Conservation (phyloP, 1,140 invertebrate genomes). For the Tribolium castaneum region DNA sequence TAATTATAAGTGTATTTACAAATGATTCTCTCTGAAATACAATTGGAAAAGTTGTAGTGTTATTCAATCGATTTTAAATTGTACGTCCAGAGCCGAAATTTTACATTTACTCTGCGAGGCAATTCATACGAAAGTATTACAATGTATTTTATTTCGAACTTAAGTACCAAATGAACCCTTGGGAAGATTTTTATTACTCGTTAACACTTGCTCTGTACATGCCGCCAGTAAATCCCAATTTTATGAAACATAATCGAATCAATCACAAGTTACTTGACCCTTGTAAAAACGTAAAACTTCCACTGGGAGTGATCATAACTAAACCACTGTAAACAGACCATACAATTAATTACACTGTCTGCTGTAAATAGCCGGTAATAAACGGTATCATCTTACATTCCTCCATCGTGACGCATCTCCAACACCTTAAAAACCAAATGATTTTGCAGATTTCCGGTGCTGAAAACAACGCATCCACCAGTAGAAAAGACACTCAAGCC, state of each 20-base stretch:
- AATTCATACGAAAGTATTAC: too few species aligned
- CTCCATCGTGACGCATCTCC: background rate
- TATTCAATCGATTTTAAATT: too few species aligned
- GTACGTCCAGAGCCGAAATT: too few species aligned
- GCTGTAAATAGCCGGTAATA: background rate
- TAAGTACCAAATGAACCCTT: too few species aligned
- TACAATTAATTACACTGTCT: background rate
- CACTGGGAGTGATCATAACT: background rate
- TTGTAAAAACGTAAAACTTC: background rate
- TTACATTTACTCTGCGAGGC: too few species aligned
- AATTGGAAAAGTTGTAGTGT: too few species aligned
- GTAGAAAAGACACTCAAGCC: conserved; percentile 53
- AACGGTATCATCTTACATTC: background rate
- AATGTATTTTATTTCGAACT: too few species aligned
- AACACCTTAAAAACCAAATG: background rate
- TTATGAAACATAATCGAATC: background rate
- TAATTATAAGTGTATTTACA: too few species aligned
- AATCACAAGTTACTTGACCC: background rate
- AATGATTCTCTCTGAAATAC: too few species aligned
- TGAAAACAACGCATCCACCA: conserved; percentile 53
- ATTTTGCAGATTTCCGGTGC: conserved; percentile 56
- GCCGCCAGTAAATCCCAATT: background rate
- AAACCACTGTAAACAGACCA: background rate
- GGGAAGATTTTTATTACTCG: background rate
- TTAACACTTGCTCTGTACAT: background rate